Evolutionary conservation across 2,888 invertebrate genomes (phyloP).

Genomic region (Diaphora mendica): DNA sequence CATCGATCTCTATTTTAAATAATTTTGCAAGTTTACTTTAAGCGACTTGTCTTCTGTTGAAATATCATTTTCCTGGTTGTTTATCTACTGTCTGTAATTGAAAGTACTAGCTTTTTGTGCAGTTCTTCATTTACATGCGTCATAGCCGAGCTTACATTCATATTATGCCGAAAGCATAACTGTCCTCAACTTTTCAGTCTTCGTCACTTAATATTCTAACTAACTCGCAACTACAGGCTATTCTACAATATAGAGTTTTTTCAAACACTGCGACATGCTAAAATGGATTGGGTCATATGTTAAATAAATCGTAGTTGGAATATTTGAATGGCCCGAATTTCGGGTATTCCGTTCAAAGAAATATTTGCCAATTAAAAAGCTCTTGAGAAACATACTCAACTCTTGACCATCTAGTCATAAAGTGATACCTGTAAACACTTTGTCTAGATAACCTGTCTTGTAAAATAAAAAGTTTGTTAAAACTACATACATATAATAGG

Average conservation of each 20-base stretch:
- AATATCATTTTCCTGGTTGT: constrained; percentile 39
- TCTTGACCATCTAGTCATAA: too few species aligned
- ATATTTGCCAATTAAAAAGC: not conserved
- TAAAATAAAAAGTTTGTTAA: not conserved
- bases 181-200: constrained; percentile 73
- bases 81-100: constrained; percentile 58
- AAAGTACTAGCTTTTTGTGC: constrained; percentile 59
- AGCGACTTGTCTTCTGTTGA: too few species aligned
- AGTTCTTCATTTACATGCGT: constrained; percentile 74
- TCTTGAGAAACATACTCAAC: not conserved
- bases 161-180: constrained; percentile 63
- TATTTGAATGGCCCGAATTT: too few species aligned
- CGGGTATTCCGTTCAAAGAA: not conserved
- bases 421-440: not conserved
- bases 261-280: constrained; percentile 20
- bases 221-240: constrained; percentile 54
- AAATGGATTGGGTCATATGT: constrained; percentile 19
- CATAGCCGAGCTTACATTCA: constrained; percentile 58
- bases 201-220: constrained; percentile 77
- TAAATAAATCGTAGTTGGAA: too few species aligned
- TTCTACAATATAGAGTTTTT: constrained; percentile 17
- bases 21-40: too few species aligned
- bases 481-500: constrained; percentile 13
- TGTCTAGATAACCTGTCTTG: not conserved
- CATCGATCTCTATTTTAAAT: too few species aligned